phyloP scores from a whole-genome alignment of 2,797 vertebrate species.

The Anabas testudineus region DNA sequence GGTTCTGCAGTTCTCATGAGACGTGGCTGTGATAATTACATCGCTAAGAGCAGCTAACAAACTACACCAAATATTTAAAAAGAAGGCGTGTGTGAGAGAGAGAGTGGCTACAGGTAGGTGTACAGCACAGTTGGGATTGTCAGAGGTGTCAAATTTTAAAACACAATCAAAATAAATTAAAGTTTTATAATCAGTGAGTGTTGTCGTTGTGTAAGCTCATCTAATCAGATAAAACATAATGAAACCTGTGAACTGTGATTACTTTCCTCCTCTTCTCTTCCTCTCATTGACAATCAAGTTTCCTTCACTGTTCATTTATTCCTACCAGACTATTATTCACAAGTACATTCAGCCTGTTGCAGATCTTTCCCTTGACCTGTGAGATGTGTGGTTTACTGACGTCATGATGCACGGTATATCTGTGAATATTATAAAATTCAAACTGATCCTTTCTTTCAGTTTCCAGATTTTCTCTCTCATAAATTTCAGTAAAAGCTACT shows the following conservation, averaged over 20 bases:
- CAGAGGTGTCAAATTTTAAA: not conserved
- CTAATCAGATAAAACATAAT: not conserved
- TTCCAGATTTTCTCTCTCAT: not conserved
- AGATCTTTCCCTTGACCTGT: too few species aligned
- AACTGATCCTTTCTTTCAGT: not conserved
- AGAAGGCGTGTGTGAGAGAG: too few species aligned
- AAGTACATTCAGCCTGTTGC: too few species aligned
- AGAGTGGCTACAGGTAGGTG: too few species aligned
- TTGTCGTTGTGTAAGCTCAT: not conserved
- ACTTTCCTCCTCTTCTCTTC: not conserved
- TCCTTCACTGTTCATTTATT: too few species aligned
- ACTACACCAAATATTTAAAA: too few species aligned
- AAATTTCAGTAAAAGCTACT: not conserved
- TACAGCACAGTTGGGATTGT: too few species aligned
- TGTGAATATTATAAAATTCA: too few species aligned
- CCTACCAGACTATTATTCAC: not conserved
- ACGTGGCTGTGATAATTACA: too few species aligned
- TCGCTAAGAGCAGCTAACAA: too few species aligned
- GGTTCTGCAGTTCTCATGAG: too few species aligned
- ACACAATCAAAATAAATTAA: not conserved
- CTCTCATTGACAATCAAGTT: not conserved
- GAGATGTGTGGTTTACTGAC: not conserved
- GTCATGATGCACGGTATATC: not conserved
- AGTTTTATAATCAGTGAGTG: not conserved
- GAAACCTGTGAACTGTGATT: slow-evolving; percentile 9